Base-by-base conservation (phyloP, 2,113 vertebrate genomes). In the Cisticola juncidis region DNA sequence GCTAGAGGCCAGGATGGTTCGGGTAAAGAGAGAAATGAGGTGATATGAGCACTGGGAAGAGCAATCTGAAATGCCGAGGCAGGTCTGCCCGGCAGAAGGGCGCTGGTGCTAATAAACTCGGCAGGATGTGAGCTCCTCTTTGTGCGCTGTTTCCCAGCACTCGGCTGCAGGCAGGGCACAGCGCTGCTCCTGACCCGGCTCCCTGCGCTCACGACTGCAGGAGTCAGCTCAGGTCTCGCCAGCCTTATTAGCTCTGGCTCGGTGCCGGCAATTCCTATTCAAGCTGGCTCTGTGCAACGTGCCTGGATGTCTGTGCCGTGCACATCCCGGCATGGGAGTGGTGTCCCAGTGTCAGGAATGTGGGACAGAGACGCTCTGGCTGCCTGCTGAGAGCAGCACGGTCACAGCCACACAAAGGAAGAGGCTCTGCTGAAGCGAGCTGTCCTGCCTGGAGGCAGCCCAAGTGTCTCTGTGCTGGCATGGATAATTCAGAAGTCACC, bases 331-430 rank as follows among this genome's bases (percentile, higher is more conserved):
- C 91, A 88, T 90, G 92, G 96, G 88, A 97, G 82, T 73, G 76
- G 82, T 95, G 96, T 96, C 96, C 94, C 11, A 22, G 80, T 92
- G 94, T 95, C 92, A 77, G 91, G 96, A 96, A 94, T 95, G 96
- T 78, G 92, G 94, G 92, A 90, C 42, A 26, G 79, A 94, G 94
- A 77, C 82, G 25, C 86, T 81, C 36, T 35, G 82, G 79, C 96
- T 94, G 95, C 90, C 86, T 92, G 88, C 92, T 88, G 95, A 87
- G 94, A 96, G 95, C 92, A 85, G 94, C 82, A 44, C 12, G 8
- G 88, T 33, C 82, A 66, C 94, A 80, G 35, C 84, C 72, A 35
- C 72, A 73, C 64, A 72, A 71, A 53, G 22, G 28, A 31, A 26
- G 86, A 76, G 79, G 79, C 86, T 90, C 60, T 92, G 88, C 93